A percentile compares a stretch with the other conserved stretches of the same genome.
These are phyloP conservation scores for Nycticebus coucang DNA, from an alignment of 2,113 vertebrate species.

Conservation along the genomic window DNA sequence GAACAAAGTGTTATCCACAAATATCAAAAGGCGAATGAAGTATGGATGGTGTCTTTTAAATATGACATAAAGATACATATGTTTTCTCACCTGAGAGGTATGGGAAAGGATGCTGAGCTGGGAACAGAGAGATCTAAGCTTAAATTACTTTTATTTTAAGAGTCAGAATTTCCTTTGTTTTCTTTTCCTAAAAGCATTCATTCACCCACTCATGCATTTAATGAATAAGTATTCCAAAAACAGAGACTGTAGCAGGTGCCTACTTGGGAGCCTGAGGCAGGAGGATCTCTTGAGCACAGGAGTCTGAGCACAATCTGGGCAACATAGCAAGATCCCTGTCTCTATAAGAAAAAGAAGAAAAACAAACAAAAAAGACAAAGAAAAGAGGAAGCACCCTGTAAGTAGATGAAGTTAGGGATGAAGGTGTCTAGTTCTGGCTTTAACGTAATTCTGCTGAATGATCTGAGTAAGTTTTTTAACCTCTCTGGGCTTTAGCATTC, in stretches of 20 bases:
- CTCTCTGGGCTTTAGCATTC: not conserved
- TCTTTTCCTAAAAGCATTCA: not conserved
- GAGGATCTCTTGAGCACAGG: no score
- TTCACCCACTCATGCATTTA: not conserved
- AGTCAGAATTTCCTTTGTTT: not conserved
- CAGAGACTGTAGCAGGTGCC: not conserved
- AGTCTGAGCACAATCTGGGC: no score
- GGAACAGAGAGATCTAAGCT: not conserved
- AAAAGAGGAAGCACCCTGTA: not conserved
- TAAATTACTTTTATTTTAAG: constrained; percentile 12
- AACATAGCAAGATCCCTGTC: no score
- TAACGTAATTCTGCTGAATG: not conserved
- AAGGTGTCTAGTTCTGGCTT: not conserved
- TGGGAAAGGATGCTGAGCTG: not conserved
- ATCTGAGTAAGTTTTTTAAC: not conserved
- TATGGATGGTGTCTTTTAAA: not conserved
- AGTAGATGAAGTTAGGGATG: not conserved
- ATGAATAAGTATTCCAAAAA: not conserved
- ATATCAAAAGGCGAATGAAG: not conserved
- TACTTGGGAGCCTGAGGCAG: no score
- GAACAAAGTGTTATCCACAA: not conserved
- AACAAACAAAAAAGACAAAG: not conserved
- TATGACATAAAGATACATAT: not conserved
- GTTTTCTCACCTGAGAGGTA: not conserved
- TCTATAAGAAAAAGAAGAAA: no score